Evolutionary conservation across 2,113 vertebrate species (phyloP), one percentile per base, ranked within the genome.

Genomic region (Chelonoidis abingdonii): DNA sequence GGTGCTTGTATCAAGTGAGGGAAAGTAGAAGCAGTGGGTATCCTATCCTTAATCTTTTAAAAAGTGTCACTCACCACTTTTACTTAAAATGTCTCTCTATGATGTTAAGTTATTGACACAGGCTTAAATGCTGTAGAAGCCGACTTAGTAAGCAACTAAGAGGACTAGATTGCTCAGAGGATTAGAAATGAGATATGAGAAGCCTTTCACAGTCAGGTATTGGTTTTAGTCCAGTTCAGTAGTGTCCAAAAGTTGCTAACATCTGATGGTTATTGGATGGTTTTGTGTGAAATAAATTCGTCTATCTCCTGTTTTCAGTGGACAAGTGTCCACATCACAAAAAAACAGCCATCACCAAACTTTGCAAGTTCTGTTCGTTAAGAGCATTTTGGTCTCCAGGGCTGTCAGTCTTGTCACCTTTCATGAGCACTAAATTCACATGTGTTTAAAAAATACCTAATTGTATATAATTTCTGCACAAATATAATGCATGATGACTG

Each of bases 111-210:
- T 49, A 14, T 24, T 83, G 80, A 17, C 52, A 57, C 16, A 59
- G 0, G 0, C 35, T 69, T 93, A 13, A 83, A 69, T 86, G 62
- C 88, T 0, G 0, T 10, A 4, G 56, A 62, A 8, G 17, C 0
- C 9, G 0, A 14, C 29, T 14, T 2, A 12, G n/a, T 41, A 25
- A 8, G 65, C 27, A 50, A 19, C 75, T 85, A 13, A 84, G 53
- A 59, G 54, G 19, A 5, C 44, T 41, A 44, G 81, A 2, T 50
- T 19, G 65, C 50, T 52, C 54, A 29, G 59, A 38, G 81, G 76
- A 10, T 6, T 22, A 49, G 59, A 65, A 80, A 59, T 54, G 8
- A 44, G 50, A 0, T 62, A 50, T 6, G 44, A 89, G 86, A 17
- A 53, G 22, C n/a, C 3, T 56, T 89, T 47, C 84, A 5, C 62